Evolutionary conservation across 2,888 invertebrate genomes (phyloP), one percentile per base, ranked within the genome.

Genomic region (Apoda limacodes): DNA sequence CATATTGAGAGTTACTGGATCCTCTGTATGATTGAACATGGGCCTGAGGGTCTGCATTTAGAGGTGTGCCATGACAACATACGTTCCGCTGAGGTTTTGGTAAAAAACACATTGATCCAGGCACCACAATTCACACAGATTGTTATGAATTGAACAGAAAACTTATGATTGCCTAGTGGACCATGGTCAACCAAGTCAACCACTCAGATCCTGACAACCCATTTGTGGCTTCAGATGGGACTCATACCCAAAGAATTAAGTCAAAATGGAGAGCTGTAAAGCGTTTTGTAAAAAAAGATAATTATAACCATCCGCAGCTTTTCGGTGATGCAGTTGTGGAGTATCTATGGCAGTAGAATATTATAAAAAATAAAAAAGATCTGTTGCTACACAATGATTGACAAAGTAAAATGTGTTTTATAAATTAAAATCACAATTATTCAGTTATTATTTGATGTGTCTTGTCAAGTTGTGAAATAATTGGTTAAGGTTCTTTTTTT

Each of bases 181-280:
- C 35, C 20, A 40, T 39, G 2, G 43, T 45, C 20, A 35, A 42
- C 27, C 42, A 28, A 22, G 42, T 48, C 0, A 48, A 43, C 13
- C 44, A 48, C 15, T 28, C 25, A 9, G 35, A 37, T 14, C 34
- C 28, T 6, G 37, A 37, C 2, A 39, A 42, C 13, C 30, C 7
- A 15, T 47, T 46, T 39, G 37, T 45, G 13, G 45, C 41, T 24
- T 32, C 34, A 32, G 48, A 48, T 25, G 43, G 39, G 34, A 43
- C 39, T 11, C 40, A 48, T 28, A 43, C 40, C 3, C 43, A 42
- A 17, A 9, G 37, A 6, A 44, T 41, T 17, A 40, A 44, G 28
- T 30, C 33, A 12, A 41, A 47, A 14, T 43, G 45, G 42, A 23
- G 43, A n/a, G 37, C 7, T 2, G 13, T 35, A 3, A 39, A 41